A percentile compares a stretch with the other conserved stretches of the same genome.
Evolutionary conservation across 2,797 vertebrate genomes (phyloP).

Genomic region (Pygocentrus nattereri): DNA sequence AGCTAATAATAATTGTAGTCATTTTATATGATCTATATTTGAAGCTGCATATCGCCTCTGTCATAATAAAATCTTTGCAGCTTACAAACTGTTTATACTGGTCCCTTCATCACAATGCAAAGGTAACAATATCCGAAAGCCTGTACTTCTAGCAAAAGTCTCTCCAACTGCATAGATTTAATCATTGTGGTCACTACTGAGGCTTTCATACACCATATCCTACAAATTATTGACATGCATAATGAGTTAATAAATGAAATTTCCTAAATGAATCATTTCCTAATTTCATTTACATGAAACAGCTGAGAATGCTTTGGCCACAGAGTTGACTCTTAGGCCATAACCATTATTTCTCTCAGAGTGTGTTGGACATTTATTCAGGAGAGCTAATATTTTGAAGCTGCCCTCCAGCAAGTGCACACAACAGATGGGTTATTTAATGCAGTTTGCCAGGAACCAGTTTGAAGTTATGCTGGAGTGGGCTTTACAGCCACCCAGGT

Average conservation of each 20-base stretch:
- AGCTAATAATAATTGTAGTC: no score
- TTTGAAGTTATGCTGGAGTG: conserved; percentile 47
- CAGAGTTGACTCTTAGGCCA: not conserved
- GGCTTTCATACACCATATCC: not conserved
- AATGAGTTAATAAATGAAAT: no score
- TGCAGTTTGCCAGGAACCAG: conserved; percentile 54
- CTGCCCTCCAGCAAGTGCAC: not conserved
- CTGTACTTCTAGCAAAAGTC: not conserved
- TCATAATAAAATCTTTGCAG: not conserved
- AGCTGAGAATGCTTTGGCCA: not conserved
- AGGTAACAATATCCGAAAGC: not conserved
- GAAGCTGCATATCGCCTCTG: not conserved
- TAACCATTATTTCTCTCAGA: not conserved
- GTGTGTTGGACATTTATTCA: conserved; percentile 10
- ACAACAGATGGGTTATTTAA: conserved; percentile 64
- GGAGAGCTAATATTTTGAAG: conserved; percentile 19
- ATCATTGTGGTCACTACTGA: not conserved
- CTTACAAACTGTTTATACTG: not conserved
- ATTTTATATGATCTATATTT: not conserved
- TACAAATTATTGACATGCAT: no score
- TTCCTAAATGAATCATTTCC: not conserved
- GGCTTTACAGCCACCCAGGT: conserved; percentile 53
- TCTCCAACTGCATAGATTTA: not conserved
- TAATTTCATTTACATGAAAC: not conserved
- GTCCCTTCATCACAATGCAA: not conserved